These are phyloP conservation scores for Marmota monax DNA, from an alignment of 2,113 vertebrate species.

Conservation along the genomic window DNA sequence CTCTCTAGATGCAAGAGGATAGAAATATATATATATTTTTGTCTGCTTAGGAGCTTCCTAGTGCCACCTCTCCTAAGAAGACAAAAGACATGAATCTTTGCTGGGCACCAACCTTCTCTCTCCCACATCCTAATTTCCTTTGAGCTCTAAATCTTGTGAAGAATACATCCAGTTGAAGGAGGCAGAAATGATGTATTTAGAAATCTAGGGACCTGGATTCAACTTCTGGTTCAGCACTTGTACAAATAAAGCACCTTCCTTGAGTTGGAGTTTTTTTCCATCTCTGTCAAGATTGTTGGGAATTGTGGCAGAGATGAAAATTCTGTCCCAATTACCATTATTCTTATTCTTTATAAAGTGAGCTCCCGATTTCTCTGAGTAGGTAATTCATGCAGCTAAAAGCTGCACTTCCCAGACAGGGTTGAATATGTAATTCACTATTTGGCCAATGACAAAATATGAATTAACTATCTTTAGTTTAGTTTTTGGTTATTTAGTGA, in stretches of 20 bases:
- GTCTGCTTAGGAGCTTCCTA: background rate
- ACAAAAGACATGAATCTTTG: background rate
- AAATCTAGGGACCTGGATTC: background rate
- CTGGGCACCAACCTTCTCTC: background rate
- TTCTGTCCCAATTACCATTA: background rate
- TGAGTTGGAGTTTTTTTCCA: background rate
- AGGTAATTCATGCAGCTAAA: background rate
- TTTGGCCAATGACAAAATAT: background rate
- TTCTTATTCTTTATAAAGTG: background rate
- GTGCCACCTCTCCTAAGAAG: accelerated
- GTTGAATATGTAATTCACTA: background rate
- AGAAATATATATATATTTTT: no score
- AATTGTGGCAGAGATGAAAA: background rate
- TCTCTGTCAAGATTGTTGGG: background rate
- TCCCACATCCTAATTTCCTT: background rate
- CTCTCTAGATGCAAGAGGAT: background rate
- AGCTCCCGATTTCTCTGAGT: background rate
- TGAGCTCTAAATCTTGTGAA: background rate
- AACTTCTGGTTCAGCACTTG: background rate
- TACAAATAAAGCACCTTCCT: background rate
- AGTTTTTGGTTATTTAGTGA: background rate
- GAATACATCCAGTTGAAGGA: background rate
- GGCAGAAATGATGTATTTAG: background rate
- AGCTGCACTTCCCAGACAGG: background rate
- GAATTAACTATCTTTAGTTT: background rate